Percentiles rank a stretch among this genome's conserved stretches.
These are phyloP conservation scores for Megaceryle torquata DNA, from an alignment of 2,113 vertebrate species.

Conservation along the genomic window DNA sequence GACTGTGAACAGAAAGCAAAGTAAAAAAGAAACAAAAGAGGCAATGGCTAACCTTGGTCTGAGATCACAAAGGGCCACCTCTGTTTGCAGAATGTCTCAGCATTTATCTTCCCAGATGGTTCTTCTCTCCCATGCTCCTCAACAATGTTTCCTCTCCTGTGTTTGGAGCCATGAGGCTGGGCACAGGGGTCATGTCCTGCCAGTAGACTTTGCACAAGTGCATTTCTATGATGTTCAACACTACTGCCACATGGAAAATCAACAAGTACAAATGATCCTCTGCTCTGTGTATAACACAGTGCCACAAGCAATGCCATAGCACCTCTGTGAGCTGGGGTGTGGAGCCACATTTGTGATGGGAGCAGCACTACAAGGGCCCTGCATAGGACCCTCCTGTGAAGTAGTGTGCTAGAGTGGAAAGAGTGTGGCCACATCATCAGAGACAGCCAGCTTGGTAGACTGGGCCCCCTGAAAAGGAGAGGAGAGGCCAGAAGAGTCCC, in stretches of 20 bases:
- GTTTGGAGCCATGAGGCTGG: neutral
- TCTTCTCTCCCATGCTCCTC: neutral
- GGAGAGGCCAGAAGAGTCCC: constrained; percentile 35
- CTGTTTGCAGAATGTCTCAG: neutral
- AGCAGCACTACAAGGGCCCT: neutral
- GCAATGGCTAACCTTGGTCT: neutral
- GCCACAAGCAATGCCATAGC: neutral
- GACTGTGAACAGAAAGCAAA: neutral
- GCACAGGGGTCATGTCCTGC: neutral
- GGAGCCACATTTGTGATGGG: rapidly evolving
- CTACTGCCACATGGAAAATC: neutral
- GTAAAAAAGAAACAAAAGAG: neutral
- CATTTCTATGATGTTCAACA: neutral
- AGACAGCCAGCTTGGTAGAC: neutral
- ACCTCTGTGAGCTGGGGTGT: neutral
- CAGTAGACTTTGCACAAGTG: neutral
- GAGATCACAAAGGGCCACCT: neutral
- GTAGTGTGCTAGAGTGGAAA: neutral
- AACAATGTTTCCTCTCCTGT: neutral
- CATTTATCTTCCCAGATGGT: neutral
- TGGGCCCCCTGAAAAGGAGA: neutral
- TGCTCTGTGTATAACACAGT: rapidly evolving
- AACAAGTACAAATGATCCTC: neutral
- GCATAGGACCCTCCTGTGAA: rapidly evolving
- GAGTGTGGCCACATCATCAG: neutral